These are phyloP conservation scores for Dolichoris vasculosae DNA, from an alignment of 1,140 invertebrate species.

Conservation along the genomic window DNA sequence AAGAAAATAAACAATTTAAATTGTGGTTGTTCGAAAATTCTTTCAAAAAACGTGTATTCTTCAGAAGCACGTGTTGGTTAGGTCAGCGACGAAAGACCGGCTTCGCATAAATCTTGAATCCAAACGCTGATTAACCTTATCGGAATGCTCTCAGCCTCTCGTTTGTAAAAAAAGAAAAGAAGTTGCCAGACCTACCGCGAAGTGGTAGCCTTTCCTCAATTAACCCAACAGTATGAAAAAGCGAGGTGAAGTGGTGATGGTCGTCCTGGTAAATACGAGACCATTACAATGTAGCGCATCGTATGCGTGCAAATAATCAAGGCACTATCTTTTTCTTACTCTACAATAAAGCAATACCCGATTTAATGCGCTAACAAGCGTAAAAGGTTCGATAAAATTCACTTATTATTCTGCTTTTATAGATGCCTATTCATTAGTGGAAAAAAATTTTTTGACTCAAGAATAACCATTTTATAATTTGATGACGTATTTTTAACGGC, in stretches of 20 bases:
- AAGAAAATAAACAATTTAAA: not conserved
- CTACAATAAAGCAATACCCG: not conserved
- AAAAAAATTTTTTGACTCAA: constrained; percentile 4
- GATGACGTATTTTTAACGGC: not conserved
- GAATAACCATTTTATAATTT: constrained; percentile 18
- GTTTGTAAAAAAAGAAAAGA: constrained; percentile 30
- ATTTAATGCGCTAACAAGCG: constrained; percentile 32
- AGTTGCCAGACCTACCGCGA: constrained; percentile 46
- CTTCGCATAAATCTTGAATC: constrained; percentile 61
- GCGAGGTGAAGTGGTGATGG: not conserved
- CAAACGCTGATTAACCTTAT: constrained; percentile 63
- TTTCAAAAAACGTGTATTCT: constrained; percentile 18
- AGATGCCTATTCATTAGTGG: constrained; percentile 17
- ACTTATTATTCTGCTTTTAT: not conserved
- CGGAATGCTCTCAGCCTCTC: constrained; percentile 50
- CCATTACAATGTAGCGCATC: constrained; percentile 44
- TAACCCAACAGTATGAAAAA: constrained; percentile 17
- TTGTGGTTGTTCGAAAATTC: not conserved
- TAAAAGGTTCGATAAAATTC: constrained; percentile 25
- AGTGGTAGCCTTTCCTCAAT: constrained; percentile 35
- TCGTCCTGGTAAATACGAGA: not conserved
- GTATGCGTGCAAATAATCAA: constrained; percentile 11
- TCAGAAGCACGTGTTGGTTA: not conserved
- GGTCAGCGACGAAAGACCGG: not conserved
- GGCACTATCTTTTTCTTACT: not conserved